Conservation (phyloP, 2,113 vertebrate genomes). For the Microcebus jonahi region DNA sequence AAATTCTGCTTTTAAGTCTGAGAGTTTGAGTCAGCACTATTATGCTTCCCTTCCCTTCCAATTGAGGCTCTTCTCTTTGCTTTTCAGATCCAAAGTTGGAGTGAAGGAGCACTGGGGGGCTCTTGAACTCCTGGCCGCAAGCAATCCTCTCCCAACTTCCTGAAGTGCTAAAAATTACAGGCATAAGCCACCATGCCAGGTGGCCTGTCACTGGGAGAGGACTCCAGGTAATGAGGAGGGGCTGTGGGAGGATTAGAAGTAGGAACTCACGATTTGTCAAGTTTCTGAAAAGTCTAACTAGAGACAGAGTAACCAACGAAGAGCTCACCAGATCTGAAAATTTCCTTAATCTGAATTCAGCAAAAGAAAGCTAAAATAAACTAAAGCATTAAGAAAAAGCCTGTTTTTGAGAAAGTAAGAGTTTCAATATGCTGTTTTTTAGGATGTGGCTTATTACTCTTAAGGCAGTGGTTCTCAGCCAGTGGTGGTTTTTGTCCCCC, state of each 20-base stretch:
- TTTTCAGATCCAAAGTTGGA: neutral
- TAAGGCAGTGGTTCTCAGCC: neutral
- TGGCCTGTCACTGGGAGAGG: no score
- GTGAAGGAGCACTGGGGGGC: neutral
- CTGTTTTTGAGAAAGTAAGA: neutral
- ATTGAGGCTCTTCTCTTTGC: neutral
- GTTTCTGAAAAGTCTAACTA: neutral
- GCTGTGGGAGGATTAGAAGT: no score
- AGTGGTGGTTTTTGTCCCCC: neutral
- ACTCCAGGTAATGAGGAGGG: neutral
- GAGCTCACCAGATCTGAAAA: neutral
- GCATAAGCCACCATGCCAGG: no score
- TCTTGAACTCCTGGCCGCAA: no score
- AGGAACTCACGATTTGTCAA: neutral
- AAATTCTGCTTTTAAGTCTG: neutral
- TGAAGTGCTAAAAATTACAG: no score
- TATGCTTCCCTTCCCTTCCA: neutral
- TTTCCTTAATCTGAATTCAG: neutral
- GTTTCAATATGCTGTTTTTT: neutral
- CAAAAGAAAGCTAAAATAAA: neutral
- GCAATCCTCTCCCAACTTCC: no score
- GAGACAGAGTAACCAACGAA: neutral
- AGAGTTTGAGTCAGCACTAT: neutral
- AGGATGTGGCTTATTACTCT: neutral
- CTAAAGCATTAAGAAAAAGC: neutral